Evolutionary conservation across 2,888 invertebrate species (phyloP), one percentile per base, ranked within the genome.

Genomic region (Eremobia ochroleuca): DNA sequence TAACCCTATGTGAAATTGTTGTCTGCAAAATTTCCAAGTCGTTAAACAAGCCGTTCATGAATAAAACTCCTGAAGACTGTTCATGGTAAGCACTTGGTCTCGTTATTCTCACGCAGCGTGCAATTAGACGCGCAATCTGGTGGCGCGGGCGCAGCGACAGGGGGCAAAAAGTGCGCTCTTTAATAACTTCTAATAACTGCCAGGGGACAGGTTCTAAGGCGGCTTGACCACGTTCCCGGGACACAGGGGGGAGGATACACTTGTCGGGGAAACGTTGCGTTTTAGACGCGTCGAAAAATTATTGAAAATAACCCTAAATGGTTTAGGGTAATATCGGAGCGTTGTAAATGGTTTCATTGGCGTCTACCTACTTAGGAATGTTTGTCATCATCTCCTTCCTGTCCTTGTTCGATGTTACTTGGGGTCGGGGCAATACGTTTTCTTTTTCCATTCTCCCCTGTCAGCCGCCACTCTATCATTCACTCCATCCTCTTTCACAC

Each of bases 111-210:
- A 94, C 93, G 93, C 83, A 83, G 83, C 77, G 74, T 71, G 91
- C 92, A 94, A 94, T 95, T 94, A 94, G 90, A 90, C 76, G 86
- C 76, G 91, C 92, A 92, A 93, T 94, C 93, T 93, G 91, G 88
- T 82, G 83, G 85, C 80, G 73, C 82, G 73, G 87, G 77, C 85
- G 82, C 79, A 73, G 79, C 85, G 89, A 85, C 86, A 80, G 85
- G 72, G 86, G 77, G 93, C 93, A 95, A 95, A 95, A 95, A 95
- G 88, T 87, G 77, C 87, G 89, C 81, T 80, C 87, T 87, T 93
- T 95, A 95, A 95, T 94, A 93, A 93, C 92, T 92, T 89, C 88
- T 88, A 89, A 88, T 88, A 88, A 88, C 83, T 86, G 83, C 75
- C 79, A 77, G 92, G 72, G 77, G 90, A 92, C 94, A 86, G 91